Evolutionary conservation across 2,888 invertebrate genomes (phyloP).

Genomic region (Coelinius sp.): DNA sequence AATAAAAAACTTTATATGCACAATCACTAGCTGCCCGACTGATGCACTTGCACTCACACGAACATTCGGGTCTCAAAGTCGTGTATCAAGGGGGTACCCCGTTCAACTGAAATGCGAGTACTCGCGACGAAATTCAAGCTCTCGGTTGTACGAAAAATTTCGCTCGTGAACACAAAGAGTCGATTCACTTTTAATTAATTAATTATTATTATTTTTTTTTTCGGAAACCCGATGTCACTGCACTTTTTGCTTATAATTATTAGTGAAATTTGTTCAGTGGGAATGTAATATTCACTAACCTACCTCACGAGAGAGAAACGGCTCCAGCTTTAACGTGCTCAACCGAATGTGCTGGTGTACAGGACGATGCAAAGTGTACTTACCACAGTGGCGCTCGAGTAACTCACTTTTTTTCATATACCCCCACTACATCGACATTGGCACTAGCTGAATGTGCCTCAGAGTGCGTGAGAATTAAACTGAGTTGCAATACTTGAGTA

Average conservation of each 20-base stretch:
- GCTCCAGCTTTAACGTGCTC: conserved; percentile 27
- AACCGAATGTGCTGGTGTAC: conserved; percentile 50
- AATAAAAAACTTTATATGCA: neutral
- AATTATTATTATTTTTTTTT: neutral
- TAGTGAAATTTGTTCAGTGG: neutral
- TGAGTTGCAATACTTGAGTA: neutral
- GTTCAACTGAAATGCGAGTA: conserved; percentile 15
- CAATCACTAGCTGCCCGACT: conserved; percentile 22
- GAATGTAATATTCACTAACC: conserved; percentile 62
- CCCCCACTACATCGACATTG: neutral
- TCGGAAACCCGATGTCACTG: neutral
- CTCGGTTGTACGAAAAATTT: neutral
- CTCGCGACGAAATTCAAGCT: conserved; percentile 29
- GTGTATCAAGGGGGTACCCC: neutral
- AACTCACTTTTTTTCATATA: conserved; percentile 31
- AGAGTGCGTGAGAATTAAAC: conserved; percentile 18
- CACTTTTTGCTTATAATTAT: neutral
- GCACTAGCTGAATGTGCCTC: neutral
- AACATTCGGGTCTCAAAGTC: conserved; percentile 1
- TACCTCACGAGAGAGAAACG: conserved; percentile 57
- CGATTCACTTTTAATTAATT: conserved; percentile 44
- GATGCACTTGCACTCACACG: conserved; percentile 35
- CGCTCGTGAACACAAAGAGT: conserved; percentile 4
- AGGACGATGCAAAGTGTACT: conserved; percentile 56
- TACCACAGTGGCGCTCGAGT: conserved; percentile 30